Conservation (phyloP, 2,113 vertebrate genomes). For the Bucco capensis region DNA sequence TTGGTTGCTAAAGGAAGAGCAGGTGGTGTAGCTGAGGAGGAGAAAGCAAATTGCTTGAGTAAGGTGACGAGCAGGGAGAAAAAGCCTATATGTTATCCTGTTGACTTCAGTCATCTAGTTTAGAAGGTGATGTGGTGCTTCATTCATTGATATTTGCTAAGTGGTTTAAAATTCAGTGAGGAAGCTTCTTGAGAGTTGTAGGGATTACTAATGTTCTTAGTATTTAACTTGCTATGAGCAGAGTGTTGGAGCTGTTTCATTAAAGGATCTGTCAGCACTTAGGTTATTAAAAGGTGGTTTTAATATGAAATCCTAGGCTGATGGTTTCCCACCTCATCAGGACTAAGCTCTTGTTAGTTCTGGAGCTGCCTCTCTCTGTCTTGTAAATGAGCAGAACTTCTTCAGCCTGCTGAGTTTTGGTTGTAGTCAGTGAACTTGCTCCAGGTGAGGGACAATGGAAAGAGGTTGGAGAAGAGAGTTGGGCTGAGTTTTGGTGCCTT, state of each 20-base stretch:
- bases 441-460: background rate
- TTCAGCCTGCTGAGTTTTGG: background rate
- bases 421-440: background rate
- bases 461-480: background rate
- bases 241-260: background rate
- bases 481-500: background rate
- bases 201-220: background rate
- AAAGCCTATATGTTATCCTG: background rate
- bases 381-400: background rate
- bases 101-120: background rate
- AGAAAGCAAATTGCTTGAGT: background rate
- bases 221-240: background rate
- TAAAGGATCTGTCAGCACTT: conserved; percentile 3
- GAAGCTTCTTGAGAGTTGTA: background rate
- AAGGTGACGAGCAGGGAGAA: background rate
- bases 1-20: background rate
- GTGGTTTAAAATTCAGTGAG: background rate
- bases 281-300: background rate
- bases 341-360: background rate
- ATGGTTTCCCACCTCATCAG: background rate
- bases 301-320: background rate
- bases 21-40: background rate
- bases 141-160: background rate
- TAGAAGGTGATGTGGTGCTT: background rate
- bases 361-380: background rate